Conservation (phyloP, 2,888 invertebrate species). For the Smittia sp. region DNA sequence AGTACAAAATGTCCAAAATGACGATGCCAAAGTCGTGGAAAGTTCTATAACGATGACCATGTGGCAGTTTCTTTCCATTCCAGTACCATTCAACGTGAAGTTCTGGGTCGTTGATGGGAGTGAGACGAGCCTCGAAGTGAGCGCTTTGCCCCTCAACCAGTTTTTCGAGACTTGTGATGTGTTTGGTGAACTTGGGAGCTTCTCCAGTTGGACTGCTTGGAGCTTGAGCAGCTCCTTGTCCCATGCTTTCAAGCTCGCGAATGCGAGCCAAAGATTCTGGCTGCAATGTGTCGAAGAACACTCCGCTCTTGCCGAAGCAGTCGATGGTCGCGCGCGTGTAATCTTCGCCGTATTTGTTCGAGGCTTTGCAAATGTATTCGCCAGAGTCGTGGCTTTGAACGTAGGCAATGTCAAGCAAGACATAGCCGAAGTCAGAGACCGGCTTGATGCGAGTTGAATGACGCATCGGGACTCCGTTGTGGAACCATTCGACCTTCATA, state of each 20-base stretch:
- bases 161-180: conserved; percentile 78
- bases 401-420: conserved; percentile 91
- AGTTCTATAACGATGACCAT: conserved; percentile 94
- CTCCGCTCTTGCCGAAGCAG: conserved; percentile 80
- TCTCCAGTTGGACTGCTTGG: conserved; percentile 68
- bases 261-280: conserved; percentile 87
- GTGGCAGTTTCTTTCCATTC: conserved; percentile 86
- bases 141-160: conserved; percentile 93
- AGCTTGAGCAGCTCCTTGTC: conserved; percentile 58
- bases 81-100: conserved; percentile 94
- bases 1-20: conserved; percentile 90
- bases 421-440: conserved; percentile 93
- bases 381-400: conserved; percentile 90
- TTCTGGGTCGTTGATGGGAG: conserved; percentile 92
- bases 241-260: conserved; percentile 73
- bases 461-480: conserved; percentile 84
- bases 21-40: conserved; percentile 98
- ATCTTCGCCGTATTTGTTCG: conserved; percentile 88
- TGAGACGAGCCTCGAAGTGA: conserved; percentile 87
- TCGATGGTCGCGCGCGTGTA: conserved; percentile 80
- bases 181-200: conserved; percentile 86
- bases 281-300: conserved; percentile 84
- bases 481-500: conserved; percentile 95
- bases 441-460: conserved; percentile 89
- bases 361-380: conserved; percentile 89